These are phyloP conservation scores for Ginglymostoma cirratum DNA, from an alignment of 2,113 vertebrate genomes.

Conservation along the genomic window DNA sequence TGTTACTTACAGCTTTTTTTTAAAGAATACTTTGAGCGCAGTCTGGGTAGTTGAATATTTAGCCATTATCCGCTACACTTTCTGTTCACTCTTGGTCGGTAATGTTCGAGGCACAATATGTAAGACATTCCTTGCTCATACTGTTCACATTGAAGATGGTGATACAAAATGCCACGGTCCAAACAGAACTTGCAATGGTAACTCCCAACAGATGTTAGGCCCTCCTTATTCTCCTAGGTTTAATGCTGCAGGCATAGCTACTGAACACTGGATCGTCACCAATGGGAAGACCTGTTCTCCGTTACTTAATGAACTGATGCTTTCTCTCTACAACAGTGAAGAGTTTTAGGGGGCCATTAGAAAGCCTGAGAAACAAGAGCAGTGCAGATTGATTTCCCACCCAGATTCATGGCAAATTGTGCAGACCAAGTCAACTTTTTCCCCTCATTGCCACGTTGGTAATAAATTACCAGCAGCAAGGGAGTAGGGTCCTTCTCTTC, in stretches of 20 bases:
- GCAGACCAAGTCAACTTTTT: background rate
- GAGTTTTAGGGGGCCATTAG: no score
- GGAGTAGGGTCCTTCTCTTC: background rate
- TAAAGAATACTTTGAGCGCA: background rate
- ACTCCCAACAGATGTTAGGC: background rate
- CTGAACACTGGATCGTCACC: background rate
- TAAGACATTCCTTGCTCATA: background rate
- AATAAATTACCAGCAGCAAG: background rate
- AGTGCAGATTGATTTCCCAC: background rate
- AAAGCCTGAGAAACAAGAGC: background rate
- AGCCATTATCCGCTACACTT: background rate
- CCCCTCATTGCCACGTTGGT: background rate
- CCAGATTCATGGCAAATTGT: background rate
- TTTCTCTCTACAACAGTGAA: background rate
- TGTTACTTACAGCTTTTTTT: no score
- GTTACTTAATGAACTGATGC: background rate
- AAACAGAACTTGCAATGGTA: background rate
- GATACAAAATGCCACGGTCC: no score
- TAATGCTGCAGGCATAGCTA: background rate
- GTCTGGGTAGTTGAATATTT: background rate
- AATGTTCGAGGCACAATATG: background rate
- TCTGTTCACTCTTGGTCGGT: background rate
- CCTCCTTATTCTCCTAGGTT: background rate
- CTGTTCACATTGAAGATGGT: background rate
- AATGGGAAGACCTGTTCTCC: background rate